Base-by-base conservation (phyloP, 2,888 invertebrate species). In the Ganaspis brasiliensis region DNA sequence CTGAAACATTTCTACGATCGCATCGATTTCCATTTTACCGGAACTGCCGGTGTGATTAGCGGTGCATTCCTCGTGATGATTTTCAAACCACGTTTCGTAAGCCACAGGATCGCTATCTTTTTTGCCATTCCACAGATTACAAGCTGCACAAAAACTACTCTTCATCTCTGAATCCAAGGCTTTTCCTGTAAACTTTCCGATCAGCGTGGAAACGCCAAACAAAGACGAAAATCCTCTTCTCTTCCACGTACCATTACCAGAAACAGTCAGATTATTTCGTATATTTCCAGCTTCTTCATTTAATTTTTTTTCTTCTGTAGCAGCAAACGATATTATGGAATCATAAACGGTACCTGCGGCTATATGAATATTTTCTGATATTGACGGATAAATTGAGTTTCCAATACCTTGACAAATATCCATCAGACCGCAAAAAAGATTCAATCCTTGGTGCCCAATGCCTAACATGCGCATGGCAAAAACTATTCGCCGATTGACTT, bases 171-270 rank as follows among this genome's bases (percentile, higher is more conserved):
- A 5, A 76, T 80, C 76, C 2, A 79, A 40, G 10, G 78, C 77
- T 81, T 80, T 81, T 0, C 70, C 67, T 61, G 57, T 67, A 59
- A 76, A 75, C 37, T 81, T 74, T n/a, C 26, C 78, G 16, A 81
- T 80, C 10, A 81, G 73, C 10, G 80, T 79, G 6, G 79, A 77
- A 19, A 82, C 77, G n/a, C 82, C 80, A 55, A 75, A 79, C 21
- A 79, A 52, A 61, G n/a, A n/a, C n/a, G n/a, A n/a, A n/a, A n/a
- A n/a, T n/a, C n/a, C n/a, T n/a, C n/a, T n/a, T n/a, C n/a, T n/a
- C n/a, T n/a, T n/a, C n/a, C n/a, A n/a, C n/a, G n/a, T n/a, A n/a
- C n/a, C n/a, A n/a, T n/a, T n/a, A n/a, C n/a, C n/a, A n/a, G n/a
- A n/a, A n/a, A n/a, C n/a, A n/a, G n/a, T n/a, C n/a, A n/a, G n/a